phyloP scores from a whole-genome alignment of 1,140 invertebrate species.

The Phortica variegata region DNA sequence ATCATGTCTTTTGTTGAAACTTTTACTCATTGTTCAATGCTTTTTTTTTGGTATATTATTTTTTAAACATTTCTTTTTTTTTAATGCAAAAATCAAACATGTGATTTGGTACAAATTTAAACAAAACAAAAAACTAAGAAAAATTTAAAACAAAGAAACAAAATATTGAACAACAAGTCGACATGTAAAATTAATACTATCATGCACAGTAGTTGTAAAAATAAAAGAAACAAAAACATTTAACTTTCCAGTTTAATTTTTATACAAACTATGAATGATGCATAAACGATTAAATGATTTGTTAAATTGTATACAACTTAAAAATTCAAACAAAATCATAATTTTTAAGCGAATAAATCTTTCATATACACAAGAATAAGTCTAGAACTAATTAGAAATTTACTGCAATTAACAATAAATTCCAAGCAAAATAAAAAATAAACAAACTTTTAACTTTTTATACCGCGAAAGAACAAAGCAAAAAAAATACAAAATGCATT shows the following conservation, averaged over 20 bases:
- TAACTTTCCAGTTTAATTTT: no score
- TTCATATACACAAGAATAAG: neutral
- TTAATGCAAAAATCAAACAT: constrained; percentile 3
- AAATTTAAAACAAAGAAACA: no score
- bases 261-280: no score
- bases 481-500: no score
- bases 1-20: no score
- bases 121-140: neutral
- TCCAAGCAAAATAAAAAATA: neutral
- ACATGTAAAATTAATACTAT: constrained; percentile 3
- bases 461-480: no score
- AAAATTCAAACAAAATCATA: constrained; percentile 4
- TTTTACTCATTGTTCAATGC: no score
- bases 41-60: neutral
- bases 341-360: neutral
- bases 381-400: neutral
- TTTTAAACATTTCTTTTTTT: no score
- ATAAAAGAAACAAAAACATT: neutral
- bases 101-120: constrained; percentile 17
- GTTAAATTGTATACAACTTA: neutral
- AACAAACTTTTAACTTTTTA: no score
- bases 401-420: constrained; percentile 1
- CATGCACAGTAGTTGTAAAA: neutral
- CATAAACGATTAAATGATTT: no score
- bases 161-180: constrained; percentile 2